Conservation (phyloP, 2,113 vertebrate species). For the Struthidea cinerea region DNA sequence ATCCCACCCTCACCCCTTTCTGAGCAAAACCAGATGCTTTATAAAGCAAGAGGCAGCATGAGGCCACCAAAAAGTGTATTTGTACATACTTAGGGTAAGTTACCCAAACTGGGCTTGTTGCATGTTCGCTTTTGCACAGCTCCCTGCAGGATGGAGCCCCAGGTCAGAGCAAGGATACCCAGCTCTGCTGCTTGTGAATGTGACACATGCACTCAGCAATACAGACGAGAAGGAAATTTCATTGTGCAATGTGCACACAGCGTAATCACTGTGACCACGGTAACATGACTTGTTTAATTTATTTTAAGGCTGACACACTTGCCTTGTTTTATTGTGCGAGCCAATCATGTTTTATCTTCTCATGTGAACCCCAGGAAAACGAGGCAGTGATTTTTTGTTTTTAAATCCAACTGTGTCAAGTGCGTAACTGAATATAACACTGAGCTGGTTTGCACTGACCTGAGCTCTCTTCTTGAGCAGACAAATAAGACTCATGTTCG, state of each 20-base stretch:
- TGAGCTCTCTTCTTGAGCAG: background rate
- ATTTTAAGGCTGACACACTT: background rate
- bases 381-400: background rate
- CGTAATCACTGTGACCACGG: background rate
- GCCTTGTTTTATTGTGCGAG: background rate
- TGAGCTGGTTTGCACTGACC: background rate
- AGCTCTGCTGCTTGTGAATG: background rate
- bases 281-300: background rate
- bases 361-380: background rate
- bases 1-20: background rate
- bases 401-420: background rate
- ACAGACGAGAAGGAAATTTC: background rate
- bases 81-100: background rate
- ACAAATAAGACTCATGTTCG: background rate
- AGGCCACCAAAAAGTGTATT: background rate
- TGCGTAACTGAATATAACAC: background rate
- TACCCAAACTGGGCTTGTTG: background rate
- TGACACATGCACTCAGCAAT: background rate
- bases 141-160: background rate
- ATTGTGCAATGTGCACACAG: background rate
- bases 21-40: background rate
- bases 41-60: background rate
- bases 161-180: background rate
- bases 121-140: background rate
- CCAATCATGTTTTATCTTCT: background rate